Evolutionary conservation across 2,797 vertebrate genomes (phyloP).

Genomic region (Huso huso): DNA sequence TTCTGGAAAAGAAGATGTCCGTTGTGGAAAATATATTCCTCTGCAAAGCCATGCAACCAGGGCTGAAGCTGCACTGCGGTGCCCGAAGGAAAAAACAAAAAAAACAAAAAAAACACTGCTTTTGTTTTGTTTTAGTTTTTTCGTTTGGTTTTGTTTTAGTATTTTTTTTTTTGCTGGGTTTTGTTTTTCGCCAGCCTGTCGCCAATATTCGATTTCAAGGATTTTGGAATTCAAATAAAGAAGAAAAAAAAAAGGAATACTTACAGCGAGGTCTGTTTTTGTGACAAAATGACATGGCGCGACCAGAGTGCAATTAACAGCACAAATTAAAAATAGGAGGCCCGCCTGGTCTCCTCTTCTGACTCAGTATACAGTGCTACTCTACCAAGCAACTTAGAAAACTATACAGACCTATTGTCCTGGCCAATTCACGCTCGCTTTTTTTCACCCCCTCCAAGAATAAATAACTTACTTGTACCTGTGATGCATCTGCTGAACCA

Average conservation of each 20-base stretch:
- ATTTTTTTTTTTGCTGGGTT: no score
- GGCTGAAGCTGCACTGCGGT: no score
- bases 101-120: no score
- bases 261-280: background rate
- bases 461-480: constrained; percentile 1
- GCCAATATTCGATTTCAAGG: background rate
- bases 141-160: no score
- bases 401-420: constrained; percentile 1
- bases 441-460: background rate
- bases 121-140: no score
- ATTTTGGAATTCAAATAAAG: background rate
- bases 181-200: no score
- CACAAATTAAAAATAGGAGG: background rate
- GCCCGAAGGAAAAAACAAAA: no score
- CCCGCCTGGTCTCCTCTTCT: background rate
- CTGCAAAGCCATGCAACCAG: no score
- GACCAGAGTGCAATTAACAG: background rate
- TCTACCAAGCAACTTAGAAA: background rate
- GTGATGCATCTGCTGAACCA: background rate
- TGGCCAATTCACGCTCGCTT: background rate
- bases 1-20: no score
- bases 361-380: background rate
- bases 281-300: background rate
- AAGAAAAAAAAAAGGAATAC: background rate
- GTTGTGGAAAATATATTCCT: no score